phyloP scores from a whole-genome alignment of 1,140 invertebrate genomes.

The Diprion similis region DNA sequence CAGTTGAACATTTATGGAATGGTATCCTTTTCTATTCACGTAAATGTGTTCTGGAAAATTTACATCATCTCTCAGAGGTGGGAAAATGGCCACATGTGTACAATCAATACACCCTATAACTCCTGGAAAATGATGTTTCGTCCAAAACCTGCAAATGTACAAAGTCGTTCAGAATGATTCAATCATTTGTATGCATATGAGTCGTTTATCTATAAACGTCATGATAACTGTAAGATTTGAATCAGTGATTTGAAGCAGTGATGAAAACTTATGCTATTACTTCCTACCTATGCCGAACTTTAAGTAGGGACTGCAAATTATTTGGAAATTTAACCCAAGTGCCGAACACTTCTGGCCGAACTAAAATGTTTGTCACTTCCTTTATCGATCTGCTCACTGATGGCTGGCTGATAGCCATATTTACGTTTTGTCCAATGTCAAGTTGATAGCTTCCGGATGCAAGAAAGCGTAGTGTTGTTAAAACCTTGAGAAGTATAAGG shows the following conservation, averaged over 20 bases:
- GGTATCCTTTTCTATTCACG: conserved; percentile 45
- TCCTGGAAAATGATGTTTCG: conserved; percentile 35
- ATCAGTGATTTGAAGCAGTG: conserved; percentile 9
- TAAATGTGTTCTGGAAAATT: conserved; percentile 39
- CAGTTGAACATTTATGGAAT: conserved; percentile 45
- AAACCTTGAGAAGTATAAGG: no score
- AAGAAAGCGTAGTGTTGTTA: conserved; percentile 26
- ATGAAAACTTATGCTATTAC: conserved; percentile 10
- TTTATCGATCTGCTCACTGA: conserved; percentile 24
- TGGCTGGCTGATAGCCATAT: conserved; percentile 26
- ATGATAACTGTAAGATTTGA: conserved; percentile 26
- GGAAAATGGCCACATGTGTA: conserved; percentile 43
- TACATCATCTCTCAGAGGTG: conserved; percentile 30
- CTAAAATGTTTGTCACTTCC: conserved; percentile 21
- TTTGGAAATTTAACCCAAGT: conserved; percentile 24
- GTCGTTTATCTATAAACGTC: no score
- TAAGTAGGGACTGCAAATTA: conserved; percentile 18
- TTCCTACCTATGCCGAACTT: conserved; percentile 23
- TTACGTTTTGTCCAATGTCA: conserved; percentile 22
- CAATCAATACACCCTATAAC: conserved; percentile 40
- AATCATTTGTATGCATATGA: no score
- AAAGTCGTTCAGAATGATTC: no score
- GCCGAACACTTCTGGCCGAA: conserved; percentile 18
- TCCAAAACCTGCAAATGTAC: no score
- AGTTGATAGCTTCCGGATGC: conserved; percentile 25